phyloP scores from a whole-genome alignment of 2,888 invertebrate species.

The Ashinkailepas kermadecensis region DNA sequence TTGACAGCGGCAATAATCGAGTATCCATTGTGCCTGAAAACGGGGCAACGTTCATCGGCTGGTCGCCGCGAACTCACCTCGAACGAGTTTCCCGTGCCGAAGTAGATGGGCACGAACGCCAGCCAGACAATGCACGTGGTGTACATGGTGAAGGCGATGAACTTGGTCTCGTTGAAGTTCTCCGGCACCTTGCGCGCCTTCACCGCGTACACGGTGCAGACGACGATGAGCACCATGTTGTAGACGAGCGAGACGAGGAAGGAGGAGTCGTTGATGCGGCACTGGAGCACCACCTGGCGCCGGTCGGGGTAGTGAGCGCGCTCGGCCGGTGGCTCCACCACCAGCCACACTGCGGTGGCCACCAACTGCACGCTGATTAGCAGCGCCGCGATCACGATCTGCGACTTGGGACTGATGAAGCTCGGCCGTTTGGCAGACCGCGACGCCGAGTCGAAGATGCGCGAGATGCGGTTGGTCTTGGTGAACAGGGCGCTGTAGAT shows the following conservation, averaged over 20 bases:
- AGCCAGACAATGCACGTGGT: slow-evolving; percentile 61
- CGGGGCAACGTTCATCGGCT: too few relatives aligned
- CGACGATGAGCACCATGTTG: slow-evolving; percentile 56
- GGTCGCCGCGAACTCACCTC: slow-evolving; percentile 45
- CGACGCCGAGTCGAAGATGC: slow-evolving; percentile 57
- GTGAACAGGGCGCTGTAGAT: slow-evolving; percentile 58
- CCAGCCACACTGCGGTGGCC: slow-evolving; percentile 55
- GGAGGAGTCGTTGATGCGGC: slow-evolving; percentile 56
- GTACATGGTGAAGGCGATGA: slow-evolving; percentile 63
- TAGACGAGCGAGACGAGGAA: slow-evolving; percentile 57
- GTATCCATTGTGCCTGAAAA: too few relatives aligned
- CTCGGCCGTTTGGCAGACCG: slow-evolving; percentile 55
- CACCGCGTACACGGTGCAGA: slow-evolving; percentile 59
- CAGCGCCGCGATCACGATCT: slow-evolving; percentile 53
- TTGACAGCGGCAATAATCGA: too few relatives aligned
- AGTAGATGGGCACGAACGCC: slow-evolving; percentile 63
- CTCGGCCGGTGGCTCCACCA: slow-evolving; percentile 57
- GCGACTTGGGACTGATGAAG: slow-evolving; percentile 58
- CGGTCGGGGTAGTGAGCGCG: slow-evolving; percentile 51
- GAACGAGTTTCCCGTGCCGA: slow-evolving; percentile 60
- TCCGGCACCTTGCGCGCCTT: slow-evolving; percentile 61
- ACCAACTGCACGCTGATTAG: slow-evolving; percentile 44
- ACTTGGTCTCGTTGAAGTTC: slow-evolving; percentile 61
- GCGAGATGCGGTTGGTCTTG: slow-evolving; percentile 56
- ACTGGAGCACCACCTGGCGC: slow-evolving; percentile 53